Conservation (phyloP, 2,113 vertebrate species). For the Ariopsis seemanni region DNA sequence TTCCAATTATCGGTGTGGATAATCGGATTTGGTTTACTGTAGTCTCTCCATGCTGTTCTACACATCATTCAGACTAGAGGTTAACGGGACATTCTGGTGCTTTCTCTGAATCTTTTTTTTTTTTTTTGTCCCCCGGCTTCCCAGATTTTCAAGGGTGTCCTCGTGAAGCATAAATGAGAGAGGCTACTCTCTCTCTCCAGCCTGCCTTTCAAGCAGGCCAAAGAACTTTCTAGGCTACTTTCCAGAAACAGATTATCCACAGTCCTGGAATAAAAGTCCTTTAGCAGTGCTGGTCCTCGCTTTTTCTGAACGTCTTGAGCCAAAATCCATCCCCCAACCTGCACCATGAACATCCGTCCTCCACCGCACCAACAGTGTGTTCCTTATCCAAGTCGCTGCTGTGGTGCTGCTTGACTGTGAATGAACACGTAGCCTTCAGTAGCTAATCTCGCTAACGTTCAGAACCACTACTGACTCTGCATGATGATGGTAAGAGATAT, state of each 20-base stretch:
- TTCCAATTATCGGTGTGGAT: conserved; percentile 7
- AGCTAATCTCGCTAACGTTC: neutral
- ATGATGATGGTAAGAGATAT: neutral
- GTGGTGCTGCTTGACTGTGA: conserved; percentile 24
- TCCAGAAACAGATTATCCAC: conserved; percentile 19
- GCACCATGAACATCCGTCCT: neutral
- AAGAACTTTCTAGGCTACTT: neutral
- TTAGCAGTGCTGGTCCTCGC: conserved; percentile 7
- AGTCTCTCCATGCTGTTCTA: conserved; percentile 31
- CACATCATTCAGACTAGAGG: conserved; percentile 40
- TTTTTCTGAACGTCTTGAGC: neutral
- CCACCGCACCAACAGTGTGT: neutral
- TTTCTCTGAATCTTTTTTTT: conserved; percentile 5
- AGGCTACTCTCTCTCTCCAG: neutral
- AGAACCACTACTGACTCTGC: conserved; percentile 20
- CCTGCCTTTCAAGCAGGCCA: neutral
- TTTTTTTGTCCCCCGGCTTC: neutral
- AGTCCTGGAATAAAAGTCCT: neutral
- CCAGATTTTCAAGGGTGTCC: conserved; percentile 16
- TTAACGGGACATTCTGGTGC: conserved; percentile 34
- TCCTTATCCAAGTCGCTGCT: neutral
- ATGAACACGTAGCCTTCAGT: neutral
- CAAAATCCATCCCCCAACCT: neutral
- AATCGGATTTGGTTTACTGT: conserved; percentile 30
- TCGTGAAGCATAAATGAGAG: neutral